A percentile compares a stretch with the other conserved stretches of the same genome.
phyloP scores from a whole-genome alignment of 2,113 vertebrate genomes.

The Alethe castanea region DNA sequence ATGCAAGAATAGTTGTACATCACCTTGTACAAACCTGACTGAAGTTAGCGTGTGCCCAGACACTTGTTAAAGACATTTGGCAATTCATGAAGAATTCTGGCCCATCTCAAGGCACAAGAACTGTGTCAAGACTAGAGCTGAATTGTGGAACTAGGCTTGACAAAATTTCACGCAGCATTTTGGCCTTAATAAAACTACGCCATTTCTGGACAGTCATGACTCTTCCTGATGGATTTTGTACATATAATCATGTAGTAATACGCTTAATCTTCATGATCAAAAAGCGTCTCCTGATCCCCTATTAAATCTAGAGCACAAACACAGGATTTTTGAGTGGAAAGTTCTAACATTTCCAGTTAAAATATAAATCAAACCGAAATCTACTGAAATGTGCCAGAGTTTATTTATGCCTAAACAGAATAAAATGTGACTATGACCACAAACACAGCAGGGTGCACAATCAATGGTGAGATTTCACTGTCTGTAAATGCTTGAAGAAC shows the following conservation, averaged over 20 bases:
- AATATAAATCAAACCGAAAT: background rate
- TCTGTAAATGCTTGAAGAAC: background rate
- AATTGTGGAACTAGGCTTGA: background rate
- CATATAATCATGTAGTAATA: background rate
- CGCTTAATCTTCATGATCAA: background rate
- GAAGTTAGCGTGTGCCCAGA: background rate
- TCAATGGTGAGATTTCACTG: background rate
- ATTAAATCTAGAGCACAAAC: background rate
- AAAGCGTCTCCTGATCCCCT: background rate
- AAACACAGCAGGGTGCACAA: background rate
- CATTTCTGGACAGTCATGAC: background rate
- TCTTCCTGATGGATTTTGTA: background rate
- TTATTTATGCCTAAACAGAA: background rate
- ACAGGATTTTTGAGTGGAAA: background rate
- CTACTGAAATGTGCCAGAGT: background rate
- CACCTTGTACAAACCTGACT: background rate
- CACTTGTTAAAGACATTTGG: background rate
- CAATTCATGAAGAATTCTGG: background rate
- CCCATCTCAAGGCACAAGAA: background rate
- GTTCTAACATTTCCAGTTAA: background rate
- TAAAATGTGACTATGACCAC: background rate
- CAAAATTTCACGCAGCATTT: background rate
- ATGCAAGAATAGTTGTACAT: background rate
- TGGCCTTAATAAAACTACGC: background rate
- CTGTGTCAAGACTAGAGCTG: background rate